These are phyloP conservation scores for Neodon shergylaensis DNA, from an alignment of 2,113 vertebrate species.

Conservation along the genomic window DNA sequence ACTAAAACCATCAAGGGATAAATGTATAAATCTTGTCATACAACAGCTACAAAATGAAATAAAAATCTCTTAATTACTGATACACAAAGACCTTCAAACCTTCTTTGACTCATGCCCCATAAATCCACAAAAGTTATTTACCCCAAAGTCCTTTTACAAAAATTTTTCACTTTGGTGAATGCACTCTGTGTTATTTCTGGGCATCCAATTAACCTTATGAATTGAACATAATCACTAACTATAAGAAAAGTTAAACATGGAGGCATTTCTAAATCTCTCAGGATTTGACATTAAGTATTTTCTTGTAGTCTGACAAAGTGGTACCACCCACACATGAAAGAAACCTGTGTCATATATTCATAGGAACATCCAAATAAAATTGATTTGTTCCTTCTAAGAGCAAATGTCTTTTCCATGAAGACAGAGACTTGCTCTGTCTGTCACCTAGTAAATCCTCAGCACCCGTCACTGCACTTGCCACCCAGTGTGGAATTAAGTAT, in stretches of 20 bases:
- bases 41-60: background rate
- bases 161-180: background rate
- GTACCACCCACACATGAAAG: background rate
- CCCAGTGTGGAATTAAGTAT: background rate
- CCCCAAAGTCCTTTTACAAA: background rate
- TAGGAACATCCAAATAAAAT: background rate
- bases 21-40: background rate
- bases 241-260: conserved; percentile 27
- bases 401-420: conserved; percentile 4
- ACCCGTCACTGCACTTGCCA: background rate
- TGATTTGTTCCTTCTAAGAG: conserved; percentile 29
- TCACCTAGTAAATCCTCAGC: background rate
- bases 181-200: background rate
- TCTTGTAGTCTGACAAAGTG: background rate
- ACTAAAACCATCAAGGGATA: conserved; percentile 24
- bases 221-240: background rate
- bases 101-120: background rate
- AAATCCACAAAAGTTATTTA: background rate
- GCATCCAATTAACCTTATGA: background rate
- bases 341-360: background rate
- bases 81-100: conserved; percentile 36
- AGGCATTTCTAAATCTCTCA: conserved; percentile 20
- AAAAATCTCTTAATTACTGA: background rate
- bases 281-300: background rate
- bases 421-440: background rate